Evolutionary conservation across 1,140 invertebrate species (phyloP).

Genomic region (Magallana gigas): DNA sequence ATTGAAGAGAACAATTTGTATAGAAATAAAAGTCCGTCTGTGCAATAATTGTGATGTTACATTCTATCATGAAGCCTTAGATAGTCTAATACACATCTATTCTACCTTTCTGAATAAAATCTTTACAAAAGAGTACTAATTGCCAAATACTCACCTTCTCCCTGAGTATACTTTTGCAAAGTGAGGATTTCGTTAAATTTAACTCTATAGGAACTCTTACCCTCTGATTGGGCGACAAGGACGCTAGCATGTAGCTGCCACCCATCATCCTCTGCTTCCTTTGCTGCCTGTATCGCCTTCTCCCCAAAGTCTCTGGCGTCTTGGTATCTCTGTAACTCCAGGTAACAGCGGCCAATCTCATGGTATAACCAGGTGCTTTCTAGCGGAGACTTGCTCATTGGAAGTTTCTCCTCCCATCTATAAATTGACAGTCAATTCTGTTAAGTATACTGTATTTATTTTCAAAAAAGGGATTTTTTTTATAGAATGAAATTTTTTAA

Average conservation of each 20-base stretch:
- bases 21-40: no score
- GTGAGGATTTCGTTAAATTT: neutral
- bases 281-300: slow-evolving; percentile 75
- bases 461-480: neutral
- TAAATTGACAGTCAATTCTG: neutral
- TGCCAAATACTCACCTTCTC: neutral
- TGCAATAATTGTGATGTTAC: no score
- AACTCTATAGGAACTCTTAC: slow-evolving; percentile 47
- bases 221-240: slow-evolving; percentile 77
- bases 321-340: slow-evolving; percentile 74
- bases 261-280: slow-evolving; percentile 74
- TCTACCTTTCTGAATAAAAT: no score
- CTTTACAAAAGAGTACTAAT: no score
- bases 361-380: slow-evolving; percentile 79
- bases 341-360: slow-evolving; percentile 79
- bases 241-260: slow-evolving; percentile 79
- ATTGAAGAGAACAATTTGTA: no score
- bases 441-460: no score
- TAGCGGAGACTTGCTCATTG: slow-evolving; percentile 71
- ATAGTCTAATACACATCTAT: no score
- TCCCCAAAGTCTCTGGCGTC: slow-evolving; percentile 77
- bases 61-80: no score
- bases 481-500: neutral
- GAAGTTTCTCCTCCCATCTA: slow-evolving; percentile 77
- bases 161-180: neutral